A percentile compares a stretch with the other conserved stretches of the same genome.
Conservation (phyloP, 2,797 vertebrate genomes). For the Netta rufina region DNA sequence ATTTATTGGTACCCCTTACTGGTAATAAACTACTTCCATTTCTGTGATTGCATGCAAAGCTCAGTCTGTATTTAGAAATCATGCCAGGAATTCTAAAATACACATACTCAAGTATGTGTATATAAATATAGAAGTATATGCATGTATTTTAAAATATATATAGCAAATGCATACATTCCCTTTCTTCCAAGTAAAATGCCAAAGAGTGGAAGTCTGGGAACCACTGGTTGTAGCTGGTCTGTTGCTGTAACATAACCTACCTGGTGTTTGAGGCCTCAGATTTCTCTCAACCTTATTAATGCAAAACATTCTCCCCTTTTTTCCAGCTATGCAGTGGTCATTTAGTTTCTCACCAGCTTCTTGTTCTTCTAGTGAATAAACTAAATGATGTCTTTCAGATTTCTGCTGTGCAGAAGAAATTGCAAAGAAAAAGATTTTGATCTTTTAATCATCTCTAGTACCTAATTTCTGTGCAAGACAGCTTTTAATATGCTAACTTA, state of each 20-base stretch:
- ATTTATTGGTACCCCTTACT: conserved; percentile 98
- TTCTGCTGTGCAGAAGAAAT: neutral
- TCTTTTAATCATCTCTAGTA: neutral
- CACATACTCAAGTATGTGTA: neutral
- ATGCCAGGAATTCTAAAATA: neutral
- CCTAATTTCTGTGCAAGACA: neutral
- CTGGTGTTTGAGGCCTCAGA: neutral
- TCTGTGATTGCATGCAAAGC: neutral
- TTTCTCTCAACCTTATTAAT: neutral
- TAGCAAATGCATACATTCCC: neutral
- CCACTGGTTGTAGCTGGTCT: neutral
- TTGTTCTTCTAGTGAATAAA: neutral
- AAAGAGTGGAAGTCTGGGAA: neutral
- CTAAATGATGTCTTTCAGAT: neutral
- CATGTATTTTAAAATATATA: neutral
- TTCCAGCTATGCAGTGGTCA: neutral
- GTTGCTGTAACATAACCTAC: neutral
- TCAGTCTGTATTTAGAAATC: neutral
- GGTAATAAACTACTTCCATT: conserved; percentile 79
- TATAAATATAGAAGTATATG: neutral
- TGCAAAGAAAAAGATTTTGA: neutral
- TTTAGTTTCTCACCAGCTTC: neutral
- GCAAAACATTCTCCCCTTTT: neutral
- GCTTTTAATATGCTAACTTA: neutral
- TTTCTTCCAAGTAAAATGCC: neutral